phyloP scores from a whole-genome alignment of 2,797 vertebrate genomes.

The Lagocephalus sceleratus region DNA sequence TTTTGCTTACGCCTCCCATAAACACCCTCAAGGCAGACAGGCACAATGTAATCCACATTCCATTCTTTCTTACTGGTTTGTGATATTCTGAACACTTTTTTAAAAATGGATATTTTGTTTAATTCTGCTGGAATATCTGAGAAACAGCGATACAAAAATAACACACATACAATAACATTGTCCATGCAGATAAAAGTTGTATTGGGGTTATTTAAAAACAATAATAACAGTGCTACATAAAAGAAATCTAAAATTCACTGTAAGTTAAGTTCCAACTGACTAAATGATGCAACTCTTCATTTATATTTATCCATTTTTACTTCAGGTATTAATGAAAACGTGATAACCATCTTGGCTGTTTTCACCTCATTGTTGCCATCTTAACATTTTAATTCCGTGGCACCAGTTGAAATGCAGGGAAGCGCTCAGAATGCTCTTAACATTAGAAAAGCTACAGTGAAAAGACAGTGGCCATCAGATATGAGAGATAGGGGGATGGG shows the following conservation, averaged over 20 bases:
- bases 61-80: constrained; percentile 10
- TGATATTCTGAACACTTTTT: constrained; percentile 2
- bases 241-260: neutral
- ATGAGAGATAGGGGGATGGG: constrained; percentile 46
- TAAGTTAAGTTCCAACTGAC: neutral
- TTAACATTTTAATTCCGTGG: constrained; percentile 24
- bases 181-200: constrained; percentile 18
- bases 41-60: constrained; percentile 32
- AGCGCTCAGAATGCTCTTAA: constrained; percentile 47
- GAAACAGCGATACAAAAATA: neutral
- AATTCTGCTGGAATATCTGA: neutral
- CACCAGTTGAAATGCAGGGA: constrained; percentile 35
- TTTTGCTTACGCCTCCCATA: no score
- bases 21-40: constrained; percentile 38
- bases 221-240: constrained; percentile 3
- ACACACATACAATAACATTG: neutral
- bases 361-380: constrained; percentile 41
- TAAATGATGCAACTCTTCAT: neutral
- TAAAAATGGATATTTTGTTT: neutral
- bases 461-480: constrained; percentile 42
- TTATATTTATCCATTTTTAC: neutral
- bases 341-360: constrained; percentile 30
- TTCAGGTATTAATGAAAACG: constrained; percentile 25
- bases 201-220: constrained; percentile 12
- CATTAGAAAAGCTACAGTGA: constrained; percentile 57